Evolutionary conservation across 2,888 invertebrate genomes (phyloP).

Genomic region (Metopia argyrocephala): DNA sequence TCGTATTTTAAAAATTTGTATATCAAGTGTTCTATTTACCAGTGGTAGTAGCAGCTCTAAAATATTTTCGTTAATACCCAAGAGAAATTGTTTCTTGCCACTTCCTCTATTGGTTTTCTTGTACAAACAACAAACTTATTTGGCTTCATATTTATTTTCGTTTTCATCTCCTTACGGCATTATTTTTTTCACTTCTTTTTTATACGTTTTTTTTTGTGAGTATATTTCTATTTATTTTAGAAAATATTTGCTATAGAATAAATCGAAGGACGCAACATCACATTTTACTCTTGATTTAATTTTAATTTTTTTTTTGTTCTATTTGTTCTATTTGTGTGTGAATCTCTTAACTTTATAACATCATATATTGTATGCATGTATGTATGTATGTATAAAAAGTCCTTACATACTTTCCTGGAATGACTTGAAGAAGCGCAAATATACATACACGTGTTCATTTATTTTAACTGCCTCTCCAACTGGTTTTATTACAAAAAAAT

Average conservation of each 20-base stretch:
- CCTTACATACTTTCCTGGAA: slow-evolving; percentile 4
- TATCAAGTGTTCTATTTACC: slow-evolving; percentile 48
- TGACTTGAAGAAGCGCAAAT: not conserved
- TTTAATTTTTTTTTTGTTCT: slow-evolving; percentile 38
- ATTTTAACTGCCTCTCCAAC: slow-evolving; percentile 5
- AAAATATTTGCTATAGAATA: not conserved
- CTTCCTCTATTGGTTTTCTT: slow-evolving; percentile 38
- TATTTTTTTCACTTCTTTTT: not conserved
- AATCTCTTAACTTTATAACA: slow-evolving; percentile 6
- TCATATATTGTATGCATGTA: not conserved
- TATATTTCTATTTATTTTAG: slow-evolving; percentile 5
- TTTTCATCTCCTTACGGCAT: slow-evolving; percentile 10
- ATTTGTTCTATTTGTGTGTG: not conserved
- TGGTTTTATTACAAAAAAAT: not conserved
- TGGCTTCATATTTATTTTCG: not conserved
- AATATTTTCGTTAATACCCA: slow-evolving; percentile 35
- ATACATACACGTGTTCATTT: not conserved
- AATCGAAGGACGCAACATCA: slow-evolving; percentile 48
- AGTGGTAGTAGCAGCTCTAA: slow-evolving; percentile 4
- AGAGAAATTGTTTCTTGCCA: slow-evolving; percentile 56
- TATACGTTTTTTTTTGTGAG: not conserved
- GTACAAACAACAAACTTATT: slow-evolving; percentile 37
- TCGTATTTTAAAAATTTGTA: slow-evolving; percentile 36
- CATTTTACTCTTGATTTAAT: slow-evolving; percentile 61
- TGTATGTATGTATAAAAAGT: not conserved